A percentile compares a stretch with the other conserved stretches of the same genome.
phyloP scores from a whole-genome alignment of 1,140 invertebrate species.

The Anastrepha ludens region DNA sequence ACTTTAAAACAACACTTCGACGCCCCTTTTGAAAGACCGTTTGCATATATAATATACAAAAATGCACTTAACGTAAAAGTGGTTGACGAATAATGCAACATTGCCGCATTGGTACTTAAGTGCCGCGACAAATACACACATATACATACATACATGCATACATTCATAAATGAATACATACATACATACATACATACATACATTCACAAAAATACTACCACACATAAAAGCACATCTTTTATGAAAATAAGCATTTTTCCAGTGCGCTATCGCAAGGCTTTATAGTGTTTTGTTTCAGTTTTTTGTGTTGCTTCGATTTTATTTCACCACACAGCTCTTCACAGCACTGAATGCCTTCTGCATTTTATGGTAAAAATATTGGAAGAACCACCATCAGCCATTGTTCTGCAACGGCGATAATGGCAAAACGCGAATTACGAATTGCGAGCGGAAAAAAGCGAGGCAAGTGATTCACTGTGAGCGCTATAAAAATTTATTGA shows the following conservation, averaged over 20 bases:
- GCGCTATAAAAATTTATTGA: constrained; percentile 44
- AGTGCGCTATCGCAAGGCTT: background rate
- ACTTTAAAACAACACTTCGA: too few species aligned
- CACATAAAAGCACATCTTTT: background rate
- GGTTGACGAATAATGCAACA: background rate
- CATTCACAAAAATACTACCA: too few species aligned
- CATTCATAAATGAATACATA: background rate
- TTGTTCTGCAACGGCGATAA: constrained; percentile 44
- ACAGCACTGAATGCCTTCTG: background rate
- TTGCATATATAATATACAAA: constrained; percentile 19
- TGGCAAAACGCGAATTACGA: constrained; percentile 29
- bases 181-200: background rate
- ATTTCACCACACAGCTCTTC: background rate
- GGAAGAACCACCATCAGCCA: constrained; percentile 8
- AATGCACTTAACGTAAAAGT: background rate
- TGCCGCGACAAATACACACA: background rate
- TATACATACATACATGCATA: background rate
- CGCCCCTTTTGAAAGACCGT: too few species aligned
- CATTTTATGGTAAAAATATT: constrained; percentile 22
- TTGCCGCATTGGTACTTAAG: background rate
- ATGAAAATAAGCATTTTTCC: too few species aligned
- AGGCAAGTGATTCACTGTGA: constrained; percentile 22
- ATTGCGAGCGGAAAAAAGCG: constrained; percentile 19
- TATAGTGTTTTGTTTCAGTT: background rate
- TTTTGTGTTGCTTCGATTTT: background rate